These are phyloP conservation scores for Emesis russula DNA, from an alignment of 2,888 invertebrate species.

Conservation along the genomic window DNA sequence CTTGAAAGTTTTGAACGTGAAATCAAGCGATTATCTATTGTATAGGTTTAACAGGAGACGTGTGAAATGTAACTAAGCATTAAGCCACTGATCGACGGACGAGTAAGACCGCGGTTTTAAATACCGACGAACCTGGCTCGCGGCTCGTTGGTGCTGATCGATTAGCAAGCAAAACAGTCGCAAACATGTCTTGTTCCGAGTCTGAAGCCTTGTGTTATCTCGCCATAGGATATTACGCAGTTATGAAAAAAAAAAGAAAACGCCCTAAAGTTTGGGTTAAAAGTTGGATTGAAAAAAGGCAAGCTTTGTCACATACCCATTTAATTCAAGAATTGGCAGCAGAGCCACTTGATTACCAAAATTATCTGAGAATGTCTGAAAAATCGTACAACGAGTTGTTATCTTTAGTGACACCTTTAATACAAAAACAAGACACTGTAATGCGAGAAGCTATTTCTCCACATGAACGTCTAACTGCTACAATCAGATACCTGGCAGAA, in stretches of 20 bases:
- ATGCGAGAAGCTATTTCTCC: slow-evolving; percentile 30
- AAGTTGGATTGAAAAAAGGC: slow-evolving; percentile 41
- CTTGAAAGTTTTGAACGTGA: too few species aligned
- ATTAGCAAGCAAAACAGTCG: too few species aligned
- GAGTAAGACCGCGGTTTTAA: too few species aligned
- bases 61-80: too few species aligned
- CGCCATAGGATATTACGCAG: not conserved
- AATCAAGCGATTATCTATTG: too few species aligned
- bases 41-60: too few species aligned
- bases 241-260: slow-evolving; percentile 24
- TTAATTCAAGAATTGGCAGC: slow-evolving; percentile 39
- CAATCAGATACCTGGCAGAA: not conserved
- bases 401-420: slow-evolving; percentile 21
- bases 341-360: slow-evolving; percentile 14
- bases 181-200: too few species aligned
- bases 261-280: slow-evolving; percentile 27
- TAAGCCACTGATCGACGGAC: too few species aligned
- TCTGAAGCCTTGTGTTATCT: not conserved
- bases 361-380: slow-evolving; percentile 27
- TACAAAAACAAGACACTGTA: slow-evolving; percentile 31
- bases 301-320: slow-evolving; percentile 39
- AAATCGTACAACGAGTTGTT: slow-evolving; percentile 7
- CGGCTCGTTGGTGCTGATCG: too few species aligned
- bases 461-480: slow-evolving; percentile 30
- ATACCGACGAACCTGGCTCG: too few species aligned